Base-by-base conservation (phyloP, 2,113 vertebrate species). In the Dicentrarchus labrax region DNA sequence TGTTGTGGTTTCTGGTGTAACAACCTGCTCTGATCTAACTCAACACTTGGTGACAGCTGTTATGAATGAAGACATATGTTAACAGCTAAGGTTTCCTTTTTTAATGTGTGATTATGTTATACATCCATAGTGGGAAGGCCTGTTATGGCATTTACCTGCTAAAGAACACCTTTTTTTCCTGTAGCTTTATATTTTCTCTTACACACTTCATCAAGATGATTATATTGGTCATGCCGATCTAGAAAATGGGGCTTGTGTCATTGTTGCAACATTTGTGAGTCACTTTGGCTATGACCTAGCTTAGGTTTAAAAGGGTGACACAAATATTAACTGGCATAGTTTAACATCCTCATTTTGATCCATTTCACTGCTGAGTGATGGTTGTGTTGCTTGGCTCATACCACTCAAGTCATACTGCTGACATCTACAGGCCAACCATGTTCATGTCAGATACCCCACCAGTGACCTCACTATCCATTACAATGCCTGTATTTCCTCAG, bases 361-460 rank as follows among this genome's bases (percentile, higher is more conserved):
- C 21, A 6, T 5, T 7, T 51, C 21, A 59, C 12, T 59, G n/a
- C 41, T 61, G 43, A 73, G 36, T 24, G 17, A 13, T 22, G 21
- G 59, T 64, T 76, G 71, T 47, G 22, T 53, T 66, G 1, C 43
- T 48, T 61, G 13, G 51, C 53, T 57, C 7, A 0, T 13, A 6
- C 41, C 43, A 24, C 45, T 72, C 7, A 7, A 51, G 57, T 54
- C 82, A 75, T 60, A 84, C 78, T 83, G 80, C 93, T 94, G 91
- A 91, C 91, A 89, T 83, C 93, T 93, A 82, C 88, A 89, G 93
- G 91, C 88, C 54, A 51, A 36, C 57, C 1, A 0, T n/a, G 84
- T 41, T 79, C 64, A 86, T 82, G 83, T 72, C 88, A 80, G 12
- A 73, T 74, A 70, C 67, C 70, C 77, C 41, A 48, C 13, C 24